Base-by-base conservation (phyloP, 2,888 invertebrate genomes). In the Cheilosia scutellata region DNA sequence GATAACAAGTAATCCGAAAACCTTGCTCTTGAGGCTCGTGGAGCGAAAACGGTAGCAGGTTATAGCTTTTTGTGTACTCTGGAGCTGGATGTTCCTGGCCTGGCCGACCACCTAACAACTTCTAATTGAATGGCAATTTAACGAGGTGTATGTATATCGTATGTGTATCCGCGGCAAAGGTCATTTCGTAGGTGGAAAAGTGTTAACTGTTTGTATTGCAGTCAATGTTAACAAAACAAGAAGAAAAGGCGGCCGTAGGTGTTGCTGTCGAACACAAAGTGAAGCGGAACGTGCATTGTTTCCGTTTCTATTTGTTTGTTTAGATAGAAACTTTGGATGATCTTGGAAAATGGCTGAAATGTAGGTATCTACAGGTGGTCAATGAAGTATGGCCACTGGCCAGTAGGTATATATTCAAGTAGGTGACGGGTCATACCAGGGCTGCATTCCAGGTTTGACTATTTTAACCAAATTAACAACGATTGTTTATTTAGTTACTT, bases 1-100 rank as follows among this genome's bases (percentile, higher is more conserved):
- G 86, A 72, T 86, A 86, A 86, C 86, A 74, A 86, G 86, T 82
- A 76, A 86, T 80, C 75, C 31, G 55, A 77, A 86, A 82, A 82
- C 86, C 86, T 86, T 86, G 86, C 86, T 86, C 86, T 86, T 86
- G 86, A 86, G 44, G 60, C 65, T 47, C 53, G 51, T 44, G 25
- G 55, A 68, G 51, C 65, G 16, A 71, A 75, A 68, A 71, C 71
- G 75, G 82, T 71, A 71, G 70, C 75, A 53, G 47, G 62, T 82
- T 66, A 58, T 33, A 40, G 70, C 31, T 63, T 60, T 74, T 49
- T 49, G 60, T 65, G 4, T 53, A 25, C 16, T 13, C 40, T 33
- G 5, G 6, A 7, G 58, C 25, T 74, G 60, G 76, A 77, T 68
- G 60, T 63, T 76, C 80, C 68, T 72, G 68, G 80, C 47, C 51